Percentiles rank a stretch among this genome's conserved stretches.
phyloP scores from a whole-genome alignment of 2,888 invertebrate genomes.

The Tigriopus californicus region DNA sequence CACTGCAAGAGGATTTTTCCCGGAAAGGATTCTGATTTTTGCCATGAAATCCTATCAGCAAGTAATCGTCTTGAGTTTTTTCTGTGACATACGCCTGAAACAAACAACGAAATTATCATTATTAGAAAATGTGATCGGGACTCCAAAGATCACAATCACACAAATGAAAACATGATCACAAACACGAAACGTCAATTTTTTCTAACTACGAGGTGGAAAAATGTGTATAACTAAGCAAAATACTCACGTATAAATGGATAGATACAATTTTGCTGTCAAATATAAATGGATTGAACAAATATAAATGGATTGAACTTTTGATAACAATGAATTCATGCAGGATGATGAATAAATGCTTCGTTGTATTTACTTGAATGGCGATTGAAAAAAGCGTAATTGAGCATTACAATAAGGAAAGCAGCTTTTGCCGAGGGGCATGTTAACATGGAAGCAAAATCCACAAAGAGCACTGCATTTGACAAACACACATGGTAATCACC shows the following conservation, averaged over 20 bases:
- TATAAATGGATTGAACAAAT: not conserved
- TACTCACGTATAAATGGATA: not conserved
- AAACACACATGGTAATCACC: too few species aligned
- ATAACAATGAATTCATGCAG: too few species aligned
- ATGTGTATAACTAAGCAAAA: not conserved
- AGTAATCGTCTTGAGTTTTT: not conserved
- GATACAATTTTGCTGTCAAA: not conserved
- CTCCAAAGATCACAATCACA: not conserved
- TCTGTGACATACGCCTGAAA: not conserved
- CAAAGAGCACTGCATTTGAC: too few species aligned
- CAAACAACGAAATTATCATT: not conserved
- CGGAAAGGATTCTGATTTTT: constrained; percentile 6
- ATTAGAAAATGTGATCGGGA: too few species aligned
- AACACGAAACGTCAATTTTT: not conserved
- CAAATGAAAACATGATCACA: not conserved
- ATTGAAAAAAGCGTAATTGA: too few species aligned
- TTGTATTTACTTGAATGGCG: too few species aligned
- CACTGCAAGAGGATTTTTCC: constrained; percentile 3
- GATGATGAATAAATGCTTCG: too few species aligned
- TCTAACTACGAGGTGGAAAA: not conserved
- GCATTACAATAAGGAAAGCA: too few species aligned
- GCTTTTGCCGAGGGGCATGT: too few species aligned
- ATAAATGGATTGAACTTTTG: too few species aligned
- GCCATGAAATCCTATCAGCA: constrained; percentile 5
- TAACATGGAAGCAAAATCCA: too few species aligned